A percentile compares a stretch with the other conserved stretches of the same genome.
Conservation (phyloP, 2,113 vertebrate genomes). For the Mungos mungo region DNA sequence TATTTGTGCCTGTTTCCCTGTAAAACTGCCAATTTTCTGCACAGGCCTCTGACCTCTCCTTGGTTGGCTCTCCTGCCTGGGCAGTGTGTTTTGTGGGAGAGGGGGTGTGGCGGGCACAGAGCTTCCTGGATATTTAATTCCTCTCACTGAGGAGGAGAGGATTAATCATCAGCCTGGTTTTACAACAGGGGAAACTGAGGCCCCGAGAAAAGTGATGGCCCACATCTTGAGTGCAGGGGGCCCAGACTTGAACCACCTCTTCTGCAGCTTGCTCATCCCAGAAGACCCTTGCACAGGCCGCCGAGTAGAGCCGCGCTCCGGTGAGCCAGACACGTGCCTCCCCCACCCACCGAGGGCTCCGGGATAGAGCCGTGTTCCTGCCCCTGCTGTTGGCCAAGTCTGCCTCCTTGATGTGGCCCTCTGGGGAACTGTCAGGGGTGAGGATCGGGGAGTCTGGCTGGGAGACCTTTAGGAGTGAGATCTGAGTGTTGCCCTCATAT, state of each 20-base stretch:
- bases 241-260: background rate
- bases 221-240: background rate
- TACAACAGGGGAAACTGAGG: background rate
- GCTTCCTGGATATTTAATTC: background rate
- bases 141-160: background rate
- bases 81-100: background rate
- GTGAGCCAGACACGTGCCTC: background rate
- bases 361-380: background rate
- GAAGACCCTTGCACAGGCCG: background rate
- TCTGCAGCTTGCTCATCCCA: background rate
- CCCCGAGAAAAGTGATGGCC: background rate
- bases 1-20: conserved; percentile 34
- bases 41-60: background rate
- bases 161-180: background rate
- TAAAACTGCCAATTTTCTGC: conserved; percentile 55
- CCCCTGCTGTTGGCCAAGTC: background rate
- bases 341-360: background rate
- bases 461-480: background rate
- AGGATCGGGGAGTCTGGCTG: background rate
- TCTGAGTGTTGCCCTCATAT: background rate
- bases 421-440: background rate
- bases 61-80: background rate
- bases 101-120: background rate
- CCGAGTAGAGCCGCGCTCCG: background rate
- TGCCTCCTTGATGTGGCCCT: background rate